These are phyloP conservation scores for Rhabdomys pumilio DNA, from an alignment of 2,797 vertebrate species.

Conservation along the genomic window DNA sequence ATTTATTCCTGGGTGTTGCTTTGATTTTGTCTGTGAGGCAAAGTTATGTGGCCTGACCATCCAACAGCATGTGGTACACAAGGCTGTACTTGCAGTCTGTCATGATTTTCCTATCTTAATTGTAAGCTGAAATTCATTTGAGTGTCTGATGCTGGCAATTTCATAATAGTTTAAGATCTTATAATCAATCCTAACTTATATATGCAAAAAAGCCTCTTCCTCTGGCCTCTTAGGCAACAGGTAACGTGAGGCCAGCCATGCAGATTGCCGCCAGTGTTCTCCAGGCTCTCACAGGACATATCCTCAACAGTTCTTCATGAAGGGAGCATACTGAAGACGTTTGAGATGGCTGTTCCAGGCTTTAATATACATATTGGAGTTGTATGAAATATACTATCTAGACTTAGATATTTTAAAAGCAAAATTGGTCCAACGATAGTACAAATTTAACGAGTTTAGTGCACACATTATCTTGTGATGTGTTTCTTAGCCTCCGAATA, in stretches of 20 bases:
- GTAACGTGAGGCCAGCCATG: accelerated
- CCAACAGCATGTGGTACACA: accelerated
- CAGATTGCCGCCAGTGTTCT: no score
- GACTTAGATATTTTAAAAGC: background rate
- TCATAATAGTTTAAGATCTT: background rate
- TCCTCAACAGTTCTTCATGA: no score
- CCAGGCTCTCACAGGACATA: background rate
- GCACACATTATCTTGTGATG: background rate
- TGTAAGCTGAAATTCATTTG: background rate
- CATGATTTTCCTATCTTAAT: background rate
- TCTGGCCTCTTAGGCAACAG: background rate
- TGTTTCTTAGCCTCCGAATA: background rate
- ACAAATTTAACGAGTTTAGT: background rate
- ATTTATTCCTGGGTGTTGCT: background rate
- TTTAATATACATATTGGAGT: background rate
- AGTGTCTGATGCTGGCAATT: background rate
- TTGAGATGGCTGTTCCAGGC: no score
- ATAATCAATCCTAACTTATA: background rate
- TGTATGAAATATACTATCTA: background rate
- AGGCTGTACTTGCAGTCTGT: accelerated
- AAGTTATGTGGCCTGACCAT: background rate
- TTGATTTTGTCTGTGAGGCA: background rate
- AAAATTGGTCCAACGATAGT: background rate
- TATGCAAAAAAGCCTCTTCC: background rate
- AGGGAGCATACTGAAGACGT: background rate